These are phyloP conservation scores for Akabosia matsudoensis DNA, from an alignment of 1,140 invertebrate species.

Conservation along the genomic window DNA sequence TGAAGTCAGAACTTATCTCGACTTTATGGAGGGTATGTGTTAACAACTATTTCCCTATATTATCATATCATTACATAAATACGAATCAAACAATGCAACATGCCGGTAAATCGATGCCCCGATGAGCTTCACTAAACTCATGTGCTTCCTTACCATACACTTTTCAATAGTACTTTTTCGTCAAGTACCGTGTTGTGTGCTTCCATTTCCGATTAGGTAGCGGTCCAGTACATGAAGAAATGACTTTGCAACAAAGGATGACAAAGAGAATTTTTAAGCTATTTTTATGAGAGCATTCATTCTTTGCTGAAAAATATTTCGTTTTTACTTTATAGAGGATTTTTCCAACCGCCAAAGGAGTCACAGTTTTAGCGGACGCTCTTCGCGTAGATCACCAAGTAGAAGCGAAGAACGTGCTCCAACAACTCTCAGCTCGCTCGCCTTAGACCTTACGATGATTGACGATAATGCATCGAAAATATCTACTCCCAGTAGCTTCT, in stretches of 20 bases:
- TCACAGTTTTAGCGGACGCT: slow-evolving; percentile 34
- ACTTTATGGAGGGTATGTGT: slow-evolving; percentile 33
- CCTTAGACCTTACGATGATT: neutral
- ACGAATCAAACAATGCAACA: no score
- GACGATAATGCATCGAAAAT: slow-evolving; percentile 7
- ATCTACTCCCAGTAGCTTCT: slow-evolving; percentile 11
- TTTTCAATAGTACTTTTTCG: no score
- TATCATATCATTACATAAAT: no score
- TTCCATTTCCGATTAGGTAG: no score
- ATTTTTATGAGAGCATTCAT: neutral
- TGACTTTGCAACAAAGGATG: no score
- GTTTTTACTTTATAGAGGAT: neutral
- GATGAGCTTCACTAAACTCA: no score
- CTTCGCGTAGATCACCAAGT: slow-evolving; percentile 25
- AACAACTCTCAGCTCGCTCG: neutral
- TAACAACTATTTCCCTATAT: no score
- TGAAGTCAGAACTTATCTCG: slow-evolving; percentile 33
- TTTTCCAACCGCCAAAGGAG: slow-evolving; percentile 29
- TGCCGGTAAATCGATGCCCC: no score
- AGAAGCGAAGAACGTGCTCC: neutral
- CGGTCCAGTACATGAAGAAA: no score
- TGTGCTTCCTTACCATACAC: no score
- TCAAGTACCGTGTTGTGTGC: no score
- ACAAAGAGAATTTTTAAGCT: neutral
- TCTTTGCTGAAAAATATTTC: neutral